These are phyloP conservation scores for Bovichtus diacanthus DNA, from an alignment of 2,797 vertebrate species.

Conservation along the genomic window DNA sequence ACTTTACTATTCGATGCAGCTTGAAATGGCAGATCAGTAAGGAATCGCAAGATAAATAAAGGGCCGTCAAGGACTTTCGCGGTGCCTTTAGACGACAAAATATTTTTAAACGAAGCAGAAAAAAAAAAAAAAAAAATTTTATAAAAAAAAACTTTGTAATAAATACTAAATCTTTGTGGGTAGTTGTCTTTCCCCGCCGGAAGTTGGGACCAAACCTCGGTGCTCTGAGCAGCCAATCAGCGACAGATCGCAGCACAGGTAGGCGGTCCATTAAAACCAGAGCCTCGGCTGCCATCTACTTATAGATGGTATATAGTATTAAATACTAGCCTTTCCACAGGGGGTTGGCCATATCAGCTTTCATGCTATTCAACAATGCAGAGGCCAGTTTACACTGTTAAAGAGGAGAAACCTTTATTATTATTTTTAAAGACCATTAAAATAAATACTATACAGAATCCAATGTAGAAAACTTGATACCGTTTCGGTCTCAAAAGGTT, in stretches of 20 bases:
- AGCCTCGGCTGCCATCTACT: background rate
- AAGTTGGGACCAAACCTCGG: background rate
- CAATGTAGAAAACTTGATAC: constrained; percentile 90
- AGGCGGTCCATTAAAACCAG: background rate
- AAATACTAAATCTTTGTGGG: background rate
- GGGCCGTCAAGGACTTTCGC: background rate
- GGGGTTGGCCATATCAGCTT: background rate
- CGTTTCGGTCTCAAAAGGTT: constrained; percentile 85
- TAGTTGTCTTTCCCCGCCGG: background rate
- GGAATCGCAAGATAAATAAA: background rate
- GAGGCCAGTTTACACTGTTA: constrained; percentile 76
- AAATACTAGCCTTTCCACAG: background rate
- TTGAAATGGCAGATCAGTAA: too few relatives aligned
- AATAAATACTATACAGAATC: constrained; percentile 93
- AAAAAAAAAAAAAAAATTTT: background rate
- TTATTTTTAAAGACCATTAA: constrained; percentile 85
- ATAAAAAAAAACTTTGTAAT: background rate
- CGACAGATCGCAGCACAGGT: background rate
- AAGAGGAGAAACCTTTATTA: constrained; percentile 87
- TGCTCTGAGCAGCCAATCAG: background rate
- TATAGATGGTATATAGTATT: background rate
- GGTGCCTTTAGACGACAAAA: background rate
- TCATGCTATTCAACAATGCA: constrained; percentile 63
- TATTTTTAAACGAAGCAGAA: background rate
- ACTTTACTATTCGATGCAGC: background rate